Percentiles rank a stretch among this genome's conserved stretches.
phyloP scores from a whole-genome alignment of 2,113 vertebrate species.

The Agelaius phoeniceus region DNA sequence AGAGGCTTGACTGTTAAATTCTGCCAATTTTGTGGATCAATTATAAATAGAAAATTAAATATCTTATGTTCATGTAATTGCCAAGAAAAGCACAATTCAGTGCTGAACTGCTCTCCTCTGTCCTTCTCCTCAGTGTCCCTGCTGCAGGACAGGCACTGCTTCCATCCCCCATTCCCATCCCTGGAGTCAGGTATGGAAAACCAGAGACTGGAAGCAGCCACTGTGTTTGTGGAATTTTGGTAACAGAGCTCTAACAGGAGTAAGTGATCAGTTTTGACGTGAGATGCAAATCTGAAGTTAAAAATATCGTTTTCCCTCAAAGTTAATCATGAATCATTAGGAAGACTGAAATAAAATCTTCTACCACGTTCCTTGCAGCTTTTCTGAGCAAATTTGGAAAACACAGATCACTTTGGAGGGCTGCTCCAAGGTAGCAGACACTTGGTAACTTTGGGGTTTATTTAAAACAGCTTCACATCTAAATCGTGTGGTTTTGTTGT shows the following conservation, averaged over 20 bases:
- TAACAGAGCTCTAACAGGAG: not conserved
- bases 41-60: accelerated
- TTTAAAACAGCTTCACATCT: not conserved
- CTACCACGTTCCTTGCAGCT: not conserved
- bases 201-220: accelerated
- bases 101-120: not conserved
- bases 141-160: not conserved
- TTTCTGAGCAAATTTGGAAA: not conserved
- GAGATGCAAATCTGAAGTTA: not conserved
- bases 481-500: not conserved
- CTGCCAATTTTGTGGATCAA: not conserved
- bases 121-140: not conserved
- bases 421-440: not conserved
- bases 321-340: conserved; percentile 54
- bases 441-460: not conserved
- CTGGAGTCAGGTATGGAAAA: not conserved
- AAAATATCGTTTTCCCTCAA: not conserved
- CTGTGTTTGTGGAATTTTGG: not conserved
- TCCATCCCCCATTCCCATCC: not conserved
- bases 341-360: conserved; percentile 27
- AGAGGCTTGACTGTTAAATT: not conserved
- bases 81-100: no score
- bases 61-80: accelerated
- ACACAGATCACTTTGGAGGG: not conserved
- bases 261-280: not conserved